Evolutionary conservation across 1,140 invertebrate species (phyloP).

Genomic region (Melanaphis sacchari): DNA sequence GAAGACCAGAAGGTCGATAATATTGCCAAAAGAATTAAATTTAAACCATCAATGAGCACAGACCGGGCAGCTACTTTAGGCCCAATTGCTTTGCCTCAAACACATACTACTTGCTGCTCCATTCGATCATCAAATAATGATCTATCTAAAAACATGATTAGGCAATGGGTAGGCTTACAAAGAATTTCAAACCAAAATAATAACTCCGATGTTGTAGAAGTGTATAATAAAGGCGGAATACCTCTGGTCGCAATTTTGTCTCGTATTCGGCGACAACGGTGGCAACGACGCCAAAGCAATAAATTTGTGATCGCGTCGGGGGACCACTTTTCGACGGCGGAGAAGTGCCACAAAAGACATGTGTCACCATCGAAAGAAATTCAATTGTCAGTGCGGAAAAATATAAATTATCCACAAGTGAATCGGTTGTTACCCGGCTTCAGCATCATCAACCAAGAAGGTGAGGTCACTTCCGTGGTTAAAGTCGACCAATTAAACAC

Average conservation of each 20-base stretch:
- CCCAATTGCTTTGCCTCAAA: background rate
- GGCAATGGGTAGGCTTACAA: background rate
- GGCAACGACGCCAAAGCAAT: background rate
- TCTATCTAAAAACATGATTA: background rate
- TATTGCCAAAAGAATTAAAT: background rate
- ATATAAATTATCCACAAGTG: background rate
- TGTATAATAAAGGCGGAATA: too few species aligned
- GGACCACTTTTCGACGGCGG: background rate
- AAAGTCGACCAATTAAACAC: background rate
- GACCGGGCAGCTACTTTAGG: too few species aligned
- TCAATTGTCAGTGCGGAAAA: background rate
- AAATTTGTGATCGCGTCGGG: background rate
- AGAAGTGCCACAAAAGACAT: background rate
- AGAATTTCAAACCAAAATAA: background rate
- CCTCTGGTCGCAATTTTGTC: too few species aligned
- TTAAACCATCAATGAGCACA: too few species aligned
- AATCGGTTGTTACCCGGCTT: background rate
- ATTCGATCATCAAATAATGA: background rate
- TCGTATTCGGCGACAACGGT: too few species aligned
- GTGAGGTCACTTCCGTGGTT: fast-evolving
- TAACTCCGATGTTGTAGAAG: background rate
- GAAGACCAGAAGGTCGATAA: background rate
- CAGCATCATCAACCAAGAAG: background rate
- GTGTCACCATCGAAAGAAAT: background rate
- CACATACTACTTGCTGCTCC: background rate